Percentiles rank a stretch among this genome's conserved stretches.
phyloP scores from a whole-genome alignment of 1,140 invertebrate species.

The Hylaeus anthracinus region DNA sequence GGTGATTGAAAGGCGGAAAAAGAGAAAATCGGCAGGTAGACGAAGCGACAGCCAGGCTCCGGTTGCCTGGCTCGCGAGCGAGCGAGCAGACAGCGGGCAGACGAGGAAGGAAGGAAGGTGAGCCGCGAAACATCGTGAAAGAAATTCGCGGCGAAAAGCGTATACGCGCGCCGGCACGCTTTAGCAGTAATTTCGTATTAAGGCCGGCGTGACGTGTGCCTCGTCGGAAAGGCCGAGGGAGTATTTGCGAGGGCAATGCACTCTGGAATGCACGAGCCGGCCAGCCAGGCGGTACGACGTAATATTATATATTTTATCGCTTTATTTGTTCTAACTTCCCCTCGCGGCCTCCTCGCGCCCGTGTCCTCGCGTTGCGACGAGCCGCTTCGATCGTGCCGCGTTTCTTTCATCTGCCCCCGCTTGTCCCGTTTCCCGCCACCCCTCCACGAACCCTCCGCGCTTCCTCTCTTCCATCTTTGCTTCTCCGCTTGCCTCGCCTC shows the following conservation, averaged over 20 bases:
- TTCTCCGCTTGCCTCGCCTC: not conserved
- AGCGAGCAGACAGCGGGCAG: not conserved
- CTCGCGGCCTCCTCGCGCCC: slow-evolving; percentile 58
- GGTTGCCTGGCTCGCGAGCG: not conserved
- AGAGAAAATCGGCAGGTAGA: slow-evolving; percentile 21
- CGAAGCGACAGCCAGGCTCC: not conserved
- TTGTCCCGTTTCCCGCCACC: slow-evolving; percentile 1
- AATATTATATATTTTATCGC: slow-evolving; percentile 79
- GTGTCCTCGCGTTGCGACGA: slow-evolving; percentile 33
- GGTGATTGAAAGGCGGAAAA: not conserved
- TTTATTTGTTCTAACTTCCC: slow-evolving; percentile 78
- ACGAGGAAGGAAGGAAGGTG: slow-evolving; percentile 1
- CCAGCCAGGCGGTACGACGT: slow-evolving; percentile 68
- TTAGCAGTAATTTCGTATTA: slow-evolving; percentile 69
- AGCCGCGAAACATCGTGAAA: slow-evolving; percentile 42
- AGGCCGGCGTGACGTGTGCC: slow-evolving; percentile 64
- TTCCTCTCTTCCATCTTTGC: slow-evolving; percentile 2
- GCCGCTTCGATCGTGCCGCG: slow-evolving; percentile 54
- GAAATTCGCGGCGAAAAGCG: slow-evolving; percentile 57
- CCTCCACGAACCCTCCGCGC: not conserved
- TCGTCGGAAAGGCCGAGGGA: slow-evolving; percentile 59
- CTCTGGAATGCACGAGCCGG: slow-evolving; percentile 78
- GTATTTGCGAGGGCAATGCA: slow-evolving; percentile 80
- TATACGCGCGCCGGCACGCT: slow-evolving; percentile 50
- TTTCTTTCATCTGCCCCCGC: slow-evolving; percentile 44